Evolutionary conservation across 1,140 invertebrate species (phyloP).

Genomic region (Scaptomyza graminum): DNA sequence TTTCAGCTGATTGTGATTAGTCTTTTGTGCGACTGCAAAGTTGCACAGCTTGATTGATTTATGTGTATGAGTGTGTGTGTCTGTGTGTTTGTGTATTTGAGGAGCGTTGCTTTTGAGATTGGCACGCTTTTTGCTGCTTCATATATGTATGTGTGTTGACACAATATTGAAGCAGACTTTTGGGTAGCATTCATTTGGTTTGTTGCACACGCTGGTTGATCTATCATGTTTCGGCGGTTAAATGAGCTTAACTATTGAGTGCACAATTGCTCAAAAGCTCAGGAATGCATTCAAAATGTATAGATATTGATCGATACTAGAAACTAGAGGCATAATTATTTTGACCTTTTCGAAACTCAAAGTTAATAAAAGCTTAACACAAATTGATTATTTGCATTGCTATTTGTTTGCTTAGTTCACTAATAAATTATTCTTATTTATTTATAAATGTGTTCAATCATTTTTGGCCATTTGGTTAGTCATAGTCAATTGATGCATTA

Average conservation of each 20-base stretch:
- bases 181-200: neutral
- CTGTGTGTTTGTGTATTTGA: neutral
- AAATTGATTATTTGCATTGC: too few relatives aligned
- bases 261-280: constrained; percentile 1
- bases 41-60: constrained; percentile 48
- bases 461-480: constrained; percentile 2
- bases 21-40: constrained; percentile 41
- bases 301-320: too few relatives aligned
- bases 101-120: too few relatives aligned
- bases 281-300: too few relatives aligned
- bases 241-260: constrained; percentile 16
- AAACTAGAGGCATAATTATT: too few relatives aligned
- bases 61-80: constrained; percentile 19
- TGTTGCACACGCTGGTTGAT: constrained; percentile 9
- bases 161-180: too few relatives aligned
- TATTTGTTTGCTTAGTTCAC: too few relatives aligned
- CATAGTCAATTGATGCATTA: constrained; percentile 7
- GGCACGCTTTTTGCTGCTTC: constrained; percentile 6
- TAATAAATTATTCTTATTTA: too few relatives aligned
- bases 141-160: neutral
- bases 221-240: constrained; percentile 22
- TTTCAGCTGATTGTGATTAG: constrained; percentile 51
- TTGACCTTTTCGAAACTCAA: too few relatives aligned
- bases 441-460: neutral
- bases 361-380: too few relatives aligned